Conservation (phyloP, 2,113 vertebrate species). For the Ornithorhynchus anatinus region DNA sequence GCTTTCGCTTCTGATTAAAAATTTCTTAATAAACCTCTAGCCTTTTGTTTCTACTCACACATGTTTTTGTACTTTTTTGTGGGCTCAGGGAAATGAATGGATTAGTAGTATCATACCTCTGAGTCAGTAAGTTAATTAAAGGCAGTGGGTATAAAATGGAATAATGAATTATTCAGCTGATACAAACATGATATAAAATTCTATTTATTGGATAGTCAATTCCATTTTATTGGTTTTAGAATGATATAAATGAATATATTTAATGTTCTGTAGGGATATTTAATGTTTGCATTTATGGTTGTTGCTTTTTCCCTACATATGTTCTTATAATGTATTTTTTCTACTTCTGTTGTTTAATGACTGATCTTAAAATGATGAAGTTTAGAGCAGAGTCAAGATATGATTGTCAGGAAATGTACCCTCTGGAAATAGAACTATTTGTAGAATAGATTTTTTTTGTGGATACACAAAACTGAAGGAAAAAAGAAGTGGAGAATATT, state of each 20-base stretch:
- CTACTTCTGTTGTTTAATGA: slow-evolving; percentile 2
- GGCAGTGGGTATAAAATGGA: slow-evolving; percentile 66
- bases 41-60: slow-evolving; percentile 47
- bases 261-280: slow-evolving; percentile 13
- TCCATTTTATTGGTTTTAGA: slow-evolving; percentile 53
- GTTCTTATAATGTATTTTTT: not conserved
- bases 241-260: slow-evolving; percentile 30
- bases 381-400: no score
- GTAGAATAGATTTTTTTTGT: no score
- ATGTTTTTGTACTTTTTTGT: slow-evolving; percentile 39
- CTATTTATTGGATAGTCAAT: slow-evolving; percentile 63
- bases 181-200: slow-evolving; percentile 78
- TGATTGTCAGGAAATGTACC: no score
- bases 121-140: slow-evolving; percentile 75
- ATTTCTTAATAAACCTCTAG: slow-evolving; percentile 52
- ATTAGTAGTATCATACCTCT: slow-evolving; percentile 64
- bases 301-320: slow-evolving; percentile 15
- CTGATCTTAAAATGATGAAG: not conserved
- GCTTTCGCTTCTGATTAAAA: slow-evolving; percentile 61
- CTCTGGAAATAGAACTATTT: no score
- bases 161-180: slow-evolving; percentile 77
- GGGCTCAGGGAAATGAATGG: slow-evolving; percentile 66
- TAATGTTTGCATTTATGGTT: slow-evolving; percentile 25
- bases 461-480: no score
- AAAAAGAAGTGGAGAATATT: no score